Evolutionary conservation across 1,140 invertebrate species (phyloP).

Genomic region (Ridgeia piscesae): DNA sequence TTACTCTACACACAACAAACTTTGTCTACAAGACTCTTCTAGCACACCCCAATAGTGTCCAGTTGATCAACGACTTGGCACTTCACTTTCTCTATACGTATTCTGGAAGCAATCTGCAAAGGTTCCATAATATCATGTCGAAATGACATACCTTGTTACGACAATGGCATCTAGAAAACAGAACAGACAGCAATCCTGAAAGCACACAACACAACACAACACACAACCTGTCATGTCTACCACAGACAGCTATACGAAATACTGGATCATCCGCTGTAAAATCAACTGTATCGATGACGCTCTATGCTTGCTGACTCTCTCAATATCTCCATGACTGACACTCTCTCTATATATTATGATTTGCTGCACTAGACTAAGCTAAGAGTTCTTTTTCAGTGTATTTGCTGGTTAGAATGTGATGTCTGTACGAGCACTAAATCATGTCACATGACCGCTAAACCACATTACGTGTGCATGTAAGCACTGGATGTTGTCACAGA

Average conservation of each 20-base stretch:
- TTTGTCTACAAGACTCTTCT: not conserved
- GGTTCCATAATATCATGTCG: not conserved
- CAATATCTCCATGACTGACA: not conserved
- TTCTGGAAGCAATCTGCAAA: not conserved
- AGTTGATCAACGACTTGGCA: not conserved
- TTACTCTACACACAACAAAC: not conserved
- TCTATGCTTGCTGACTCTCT: not conserved
- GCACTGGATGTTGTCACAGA: not conserved
- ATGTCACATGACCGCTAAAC: not conserved
- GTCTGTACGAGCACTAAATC: not conserved
- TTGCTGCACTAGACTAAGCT: not conserved
- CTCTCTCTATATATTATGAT: not conserved
- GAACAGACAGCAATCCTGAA: not conserved
- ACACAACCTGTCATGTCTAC: not conserved
- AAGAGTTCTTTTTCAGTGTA: not conserved
- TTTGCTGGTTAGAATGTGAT: not conserved
- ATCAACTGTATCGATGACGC: not conserved
- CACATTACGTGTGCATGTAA: not conserved
- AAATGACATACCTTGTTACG: not conserved
- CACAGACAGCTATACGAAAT: not conserved
- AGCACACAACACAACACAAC: not conserved
- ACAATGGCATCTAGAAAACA: not conserved
- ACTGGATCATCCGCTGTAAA: not conserved
- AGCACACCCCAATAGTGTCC: not conserved
- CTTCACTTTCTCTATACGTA: not conserved